phyloP scores from a whole-genome alignment of 2,888 invertebrate genomes.

The Amorpha juglandis region DNA sequence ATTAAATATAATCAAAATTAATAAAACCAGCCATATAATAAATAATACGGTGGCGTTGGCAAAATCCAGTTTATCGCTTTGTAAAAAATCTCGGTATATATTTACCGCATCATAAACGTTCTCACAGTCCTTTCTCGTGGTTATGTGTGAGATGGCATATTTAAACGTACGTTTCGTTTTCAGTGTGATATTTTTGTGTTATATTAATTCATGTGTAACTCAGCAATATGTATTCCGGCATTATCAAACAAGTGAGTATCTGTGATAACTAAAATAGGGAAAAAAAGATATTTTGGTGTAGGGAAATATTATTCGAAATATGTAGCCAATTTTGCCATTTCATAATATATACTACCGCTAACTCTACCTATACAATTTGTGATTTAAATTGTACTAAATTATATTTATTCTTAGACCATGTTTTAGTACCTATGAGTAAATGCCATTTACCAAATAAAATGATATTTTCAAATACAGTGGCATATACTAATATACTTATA shows the following conservation, averaged over 20 bases:
- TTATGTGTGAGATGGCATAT: constrained; percentile 7
- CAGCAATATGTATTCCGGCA: constrained; percentile 27
- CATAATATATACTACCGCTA: too few species aligned
- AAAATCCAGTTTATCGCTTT: constrained; percentile 32
- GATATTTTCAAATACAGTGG: too few species aligned
- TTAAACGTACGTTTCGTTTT: constrained; percentile 32
- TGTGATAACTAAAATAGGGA: neutral
- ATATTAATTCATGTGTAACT: constrained; percentile 39
- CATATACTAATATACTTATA: too few species aligned
- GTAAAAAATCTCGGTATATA: constrained; percentile 45
- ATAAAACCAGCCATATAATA: neutral
- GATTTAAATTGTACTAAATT: too few species aligned
- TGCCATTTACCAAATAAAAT: too few species aligned
- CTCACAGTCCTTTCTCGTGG: constrained; percentile 13
- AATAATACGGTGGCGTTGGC: neutral
- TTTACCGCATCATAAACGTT: constrained; percentile 25
- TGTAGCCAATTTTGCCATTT: too few species aligned
- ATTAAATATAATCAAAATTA: neutral
- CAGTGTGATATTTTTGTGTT: constrained; percentile 37
- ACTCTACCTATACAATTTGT: too few species aligned
- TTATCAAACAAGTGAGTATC: constrained; percentile 11
- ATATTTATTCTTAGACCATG: too few species aligned
- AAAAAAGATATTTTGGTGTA: too few species aligned
- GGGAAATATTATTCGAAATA: too few species aligned
- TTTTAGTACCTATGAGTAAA: too few species aligned